phyloP scores from a whole-genome alignment of 2,797 vertebrate species.

The Leptatherina wallacei region DNA sequence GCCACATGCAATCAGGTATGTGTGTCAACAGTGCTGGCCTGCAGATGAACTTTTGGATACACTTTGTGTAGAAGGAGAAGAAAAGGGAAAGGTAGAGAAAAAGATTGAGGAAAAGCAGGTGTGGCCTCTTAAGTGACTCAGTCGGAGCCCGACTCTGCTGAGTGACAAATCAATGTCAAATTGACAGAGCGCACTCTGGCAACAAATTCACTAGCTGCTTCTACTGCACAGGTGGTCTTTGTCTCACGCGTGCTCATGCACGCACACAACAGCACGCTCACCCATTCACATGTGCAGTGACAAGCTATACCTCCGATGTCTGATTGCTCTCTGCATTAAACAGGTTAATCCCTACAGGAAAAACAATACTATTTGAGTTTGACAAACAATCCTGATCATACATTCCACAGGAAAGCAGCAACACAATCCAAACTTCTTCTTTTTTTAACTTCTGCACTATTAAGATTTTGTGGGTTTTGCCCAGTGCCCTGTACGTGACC shows the following conservation, averaged over 20 bases:
- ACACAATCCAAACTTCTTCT: conserved; percentile 32
- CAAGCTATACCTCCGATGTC: conserved; percentile 28
- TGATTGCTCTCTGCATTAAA: conserved; percentile 75
- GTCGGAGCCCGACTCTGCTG: conserved; percentile 66
- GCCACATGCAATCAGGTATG: conserved; percentile 72
- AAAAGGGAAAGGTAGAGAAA: conserved; percentile 73
- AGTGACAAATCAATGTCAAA: conserved; percentile 81
- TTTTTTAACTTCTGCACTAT: conserved; percentile 21
- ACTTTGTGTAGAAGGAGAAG: conserved; percentile 67
- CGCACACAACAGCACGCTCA: conserved; percentile 13
- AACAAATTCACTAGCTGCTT: conserved; percentile 69
- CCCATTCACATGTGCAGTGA: conserved; percentile 25
- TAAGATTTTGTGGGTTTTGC: conserved; percentile 50
- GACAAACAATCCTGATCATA: conserved; percentile 76
- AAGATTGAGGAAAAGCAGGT: conserved; percentile 67
- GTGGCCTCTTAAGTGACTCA: conserved; percentile 77
- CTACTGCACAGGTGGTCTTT: conserved; percentile 81
- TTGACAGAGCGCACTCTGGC: conserved; percentile 76
- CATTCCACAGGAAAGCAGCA: conserved; percentile 57
- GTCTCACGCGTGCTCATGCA: conserved; percentile 51
- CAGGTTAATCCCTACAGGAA: conserved; percentile 72
- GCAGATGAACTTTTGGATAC: conserved; percentile 74
- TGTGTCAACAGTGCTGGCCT: conserved; percentile 81
- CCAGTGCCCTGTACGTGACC: conserved; percentile 71
- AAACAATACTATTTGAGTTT: conserved; percentile 73